These are phyloP conservation scores for Chalcosyrphus nemorum DNA, from an alignment of 2,888 invertebrate species.

Conservation along the genomic window DNA sequence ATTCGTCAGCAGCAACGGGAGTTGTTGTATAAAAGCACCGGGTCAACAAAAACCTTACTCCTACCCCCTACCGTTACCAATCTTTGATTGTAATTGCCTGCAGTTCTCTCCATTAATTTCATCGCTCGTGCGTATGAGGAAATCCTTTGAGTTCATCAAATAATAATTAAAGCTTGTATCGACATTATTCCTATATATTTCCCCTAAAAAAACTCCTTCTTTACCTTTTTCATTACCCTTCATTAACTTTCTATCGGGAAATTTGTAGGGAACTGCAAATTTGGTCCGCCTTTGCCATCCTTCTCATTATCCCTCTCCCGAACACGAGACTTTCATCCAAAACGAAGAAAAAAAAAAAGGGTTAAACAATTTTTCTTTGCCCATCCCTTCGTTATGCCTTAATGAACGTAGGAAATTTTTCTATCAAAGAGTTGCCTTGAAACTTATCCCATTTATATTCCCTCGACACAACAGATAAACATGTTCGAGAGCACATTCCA, in stretches of 20 bases:
- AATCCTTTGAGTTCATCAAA: too few relatives aligned
- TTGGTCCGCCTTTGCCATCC: not conserved
- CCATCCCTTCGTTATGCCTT: not conserved
- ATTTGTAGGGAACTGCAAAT: not conserved
- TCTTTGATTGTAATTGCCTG: too few relatives aligned
- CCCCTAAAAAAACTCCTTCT: too few relatives aligned
- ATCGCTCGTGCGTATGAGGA: too few relatives aligned
- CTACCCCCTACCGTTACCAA: too few relatives aligned
- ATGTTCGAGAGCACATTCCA: slow-evolving; percentile 26
- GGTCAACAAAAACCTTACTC: too few relatives aligned
- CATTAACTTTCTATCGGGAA: slow-evolving; percentile 23
- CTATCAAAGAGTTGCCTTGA: not conserved
- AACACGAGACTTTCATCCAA: not conserved
- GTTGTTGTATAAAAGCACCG: too few relatives aligned
- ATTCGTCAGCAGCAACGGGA: too few relatives aligned
- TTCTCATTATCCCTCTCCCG: not conserved
- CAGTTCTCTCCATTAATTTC: too few relatives aligned
- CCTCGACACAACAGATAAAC: slow-evolving; percentile 10
- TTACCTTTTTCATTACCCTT: slow-evolving; percentile 37
- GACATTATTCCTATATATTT: too few relatives aligned
- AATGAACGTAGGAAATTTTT: slow-evolving; percentile 3
- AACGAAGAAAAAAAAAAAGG: not conserved
- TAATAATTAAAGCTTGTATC: too few relatives aligned
- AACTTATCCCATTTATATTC: slow-evolving; percentile 39
- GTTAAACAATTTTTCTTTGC: not conserved